Base-by-base conservation (phyloP, 2,113 vertebrate species). In the Bothrops jararaca region DNA sequence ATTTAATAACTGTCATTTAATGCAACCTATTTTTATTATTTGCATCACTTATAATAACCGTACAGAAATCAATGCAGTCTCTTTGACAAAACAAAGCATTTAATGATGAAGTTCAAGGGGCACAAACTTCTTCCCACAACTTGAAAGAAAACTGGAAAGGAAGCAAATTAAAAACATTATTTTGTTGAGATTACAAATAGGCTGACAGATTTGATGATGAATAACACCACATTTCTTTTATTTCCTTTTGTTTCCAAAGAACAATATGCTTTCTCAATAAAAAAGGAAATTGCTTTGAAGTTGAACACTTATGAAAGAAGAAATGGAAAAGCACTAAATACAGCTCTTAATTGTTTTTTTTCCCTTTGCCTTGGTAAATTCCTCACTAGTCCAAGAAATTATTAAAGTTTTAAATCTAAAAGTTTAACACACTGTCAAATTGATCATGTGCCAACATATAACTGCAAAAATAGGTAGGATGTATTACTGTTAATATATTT, bases 21-120 rank as follows among this genome's bases (percentile, higher is more conserved):
- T 95, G 74, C 34, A 92, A 92, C 94, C 85, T 64, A 91, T 96
- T 96, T 96, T 93, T 88, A 89, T 92, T 93, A 91, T 96, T 93
- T 29, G 91, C 90, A 96, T 95, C 91, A 96, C 60, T 96, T 95
- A 95, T 96, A 13, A 22, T 95, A 96, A 50, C 22, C 2, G 93
- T 94, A 92, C 80, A 87, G 95, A 97, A 96, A 96, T 95, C 95
- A 96, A 89, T 95, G 93, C 57, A 91, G 93, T 87, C 34, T 92
- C 89, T 92, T 95, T 97, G 96, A 92, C 96, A 96, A 48, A 74
- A 20, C 24, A 9, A 26, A 89, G 45, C 0, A 0, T 52, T 91
- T 91, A 85, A 87, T 93, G 93, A 94, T 95, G 94, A 92, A 94
- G 92, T 91, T 93, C 91, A 91, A 50, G 48, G 87, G 94, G 89